Evolutionary conservation across 2,797 vertebrate species (phyloP), one percentile per base, ranked within the genome.

Genomic region (Hyperoplus immaculatus): DNA sequence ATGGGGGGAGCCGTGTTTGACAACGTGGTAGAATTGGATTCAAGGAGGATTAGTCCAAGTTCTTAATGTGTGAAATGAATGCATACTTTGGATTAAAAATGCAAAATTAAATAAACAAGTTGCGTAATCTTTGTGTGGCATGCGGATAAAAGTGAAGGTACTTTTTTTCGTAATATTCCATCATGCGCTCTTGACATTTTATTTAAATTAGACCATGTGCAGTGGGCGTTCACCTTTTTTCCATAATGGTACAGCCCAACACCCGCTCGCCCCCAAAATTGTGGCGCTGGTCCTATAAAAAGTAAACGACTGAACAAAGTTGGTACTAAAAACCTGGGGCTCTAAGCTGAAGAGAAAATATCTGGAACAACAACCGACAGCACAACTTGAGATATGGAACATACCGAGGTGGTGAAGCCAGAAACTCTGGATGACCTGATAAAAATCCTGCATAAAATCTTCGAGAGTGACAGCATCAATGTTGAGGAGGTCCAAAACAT

Each of bases 401-500:
- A 95, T 39, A 97, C 96, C 16, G 94, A 97, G 78, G 84, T 95
- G 53, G 84, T 94, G 61, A 97, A 97, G 88, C 96, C 96, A 4
- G 88, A 90, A 69, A 95, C 89, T 6, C 88, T 99, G 84, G 88
- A 96, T 0, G 97, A 98, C 9, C 93, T 99, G 75, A 93, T 98
- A 58, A 87, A 93, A 87, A 87, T 93, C 77, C 95, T 99, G 80
- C 96, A 97, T 53, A 84, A 93, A 8, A 93, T 98, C 58, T 99
- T 99, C 76, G 89, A 96, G 6, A 89, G 93, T 60, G 96, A 98
- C 69, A 66, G 59, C 71, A 85, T 99, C 72, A 96, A 97, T 74
- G 91, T 97, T 15, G 97, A 98, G 7, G 97, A 98, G 85, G 97
- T 99, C 65, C 96, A 98, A 75, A 81, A 85, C 38, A 87, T 98